Evolutionary conservation across 2,113 vertebrate genomes (phyloP), one percentile per base, ranked within the genome.

Genomic region (Centropus bengalensis): DNA sequence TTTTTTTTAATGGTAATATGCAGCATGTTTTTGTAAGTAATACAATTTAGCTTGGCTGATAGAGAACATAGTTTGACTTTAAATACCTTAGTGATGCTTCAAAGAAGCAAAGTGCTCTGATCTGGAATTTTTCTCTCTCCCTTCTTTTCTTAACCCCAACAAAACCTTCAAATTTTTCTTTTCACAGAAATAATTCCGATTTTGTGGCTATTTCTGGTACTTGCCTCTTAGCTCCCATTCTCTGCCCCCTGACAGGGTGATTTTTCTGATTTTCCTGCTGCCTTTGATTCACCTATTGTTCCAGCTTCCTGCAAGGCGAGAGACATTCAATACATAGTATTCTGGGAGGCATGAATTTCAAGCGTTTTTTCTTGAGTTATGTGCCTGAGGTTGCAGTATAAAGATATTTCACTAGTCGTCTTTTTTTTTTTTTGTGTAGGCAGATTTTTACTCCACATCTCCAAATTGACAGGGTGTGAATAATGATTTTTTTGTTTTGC

Each of bases 241-340:
- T 88, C 42, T 94, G 86, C 38, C 85, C 87, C 78, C 33, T 86
- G 47, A 93, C 86, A 86, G 55, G 44, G 80, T 91, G 94, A 91
- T 92, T 95, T 91, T 80, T 90, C 33, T 80, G 74, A 70, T 75
- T 76, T 87, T 89, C 60, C 47, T 81, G 73, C 66, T 88, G 82
- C 56, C 82, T 96, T 88, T 96, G 96, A 94, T 94, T 96, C 95
- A 69, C 88, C 95, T 88, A 93, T 95, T 96, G 92, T 95, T 96
- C 94, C 86, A 93, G 80, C 76, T 80, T 81, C 88, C 88, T 93
- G 56, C 80, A 74, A 93, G 92, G 95, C 55, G 63, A 36, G 77
- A 90, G 74, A 28, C 14, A 28, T 94, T 84, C 91, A 90, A 81
- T 77, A 83, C 82, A 69, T 6, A 73, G 75, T 45, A 40, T 87